Evolutionary conservation across 2,113 vertebrate species (phyloP).

Genomic region (Chloropsis cyanopogon): DNA sequence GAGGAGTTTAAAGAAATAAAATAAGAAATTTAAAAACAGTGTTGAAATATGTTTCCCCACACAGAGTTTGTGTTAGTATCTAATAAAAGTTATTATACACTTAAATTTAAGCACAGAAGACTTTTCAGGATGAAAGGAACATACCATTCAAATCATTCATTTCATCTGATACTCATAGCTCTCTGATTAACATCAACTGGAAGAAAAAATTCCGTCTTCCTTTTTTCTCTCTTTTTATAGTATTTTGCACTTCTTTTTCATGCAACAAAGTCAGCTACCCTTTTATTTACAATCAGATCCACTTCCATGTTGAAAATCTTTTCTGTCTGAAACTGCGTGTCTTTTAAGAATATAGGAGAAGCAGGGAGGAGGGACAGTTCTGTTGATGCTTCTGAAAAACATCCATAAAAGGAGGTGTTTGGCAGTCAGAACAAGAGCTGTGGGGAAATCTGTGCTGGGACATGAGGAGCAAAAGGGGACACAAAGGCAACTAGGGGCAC

Average conservation of each 20-base stretch:
- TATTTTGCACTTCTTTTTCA: background rate
- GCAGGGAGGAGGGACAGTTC: background rate
- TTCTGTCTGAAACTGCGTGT: rapidly evolving
- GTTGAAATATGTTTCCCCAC: background rate
- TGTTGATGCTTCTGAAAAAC: background rate
- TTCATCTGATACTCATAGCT: background rate
- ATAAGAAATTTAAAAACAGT: background rate
- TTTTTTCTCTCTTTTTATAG: background rate
- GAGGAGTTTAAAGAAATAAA: background rate
- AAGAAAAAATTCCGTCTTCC: background rate
- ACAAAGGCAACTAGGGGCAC: background rate
- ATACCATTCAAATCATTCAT: background rate
- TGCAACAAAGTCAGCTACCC: background rate
- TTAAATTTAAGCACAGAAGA: background rate
- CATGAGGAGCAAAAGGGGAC: background rate
- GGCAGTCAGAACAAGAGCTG: background rate
- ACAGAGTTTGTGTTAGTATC: background rate
- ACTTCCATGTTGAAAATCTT: background rate
- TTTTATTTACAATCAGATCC: background rate
- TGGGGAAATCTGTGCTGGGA: background rate
- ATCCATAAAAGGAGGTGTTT: background rate
- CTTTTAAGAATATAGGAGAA: background rate
- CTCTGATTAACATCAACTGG: background rate
- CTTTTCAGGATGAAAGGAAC: background rate
- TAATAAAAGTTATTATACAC: background rate